Base-by-base conservation (phyloP, 2,888 invertebrate species). In the Euspilapteryx auroguttella region DNA sequence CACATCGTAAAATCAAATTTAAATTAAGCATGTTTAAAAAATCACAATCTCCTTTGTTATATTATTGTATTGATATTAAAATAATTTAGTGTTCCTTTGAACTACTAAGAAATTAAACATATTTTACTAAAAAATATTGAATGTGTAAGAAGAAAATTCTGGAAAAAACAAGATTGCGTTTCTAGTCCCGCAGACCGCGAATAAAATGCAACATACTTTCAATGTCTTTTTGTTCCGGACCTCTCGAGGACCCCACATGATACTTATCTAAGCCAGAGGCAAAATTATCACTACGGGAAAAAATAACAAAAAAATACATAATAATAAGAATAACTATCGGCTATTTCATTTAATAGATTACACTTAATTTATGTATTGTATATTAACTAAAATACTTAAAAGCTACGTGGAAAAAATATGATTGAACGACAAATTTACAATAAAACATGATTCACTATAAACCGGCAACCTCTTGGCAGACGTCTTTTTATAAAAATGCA, bases 291-390 rank as follows among this genome's bases (percentile, higher is more conserved):
- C 44, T 53, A 53, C 57, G 69, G 69, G 53, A 58, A 64, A 64
- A 59, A 66, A 61, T 68, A 65, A 55, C 68, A 69, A 69, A 65
- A 71, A 69, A 69, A 65, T 66, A 63, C 65, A 63, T 65, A 65
- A 65, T n/a, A 59, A 62, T 66, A 68, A 65, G 61, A 62, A 65
- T 62, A 53, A 56, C 71, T 71, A 69, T 59, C 55, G 49, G 55
- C 68, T 71, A 71, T 57, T 63, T 20, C 69, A 68, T 58, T 58
- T 62, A 65, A 64, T 65, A 66, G 64, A 66, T 65, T 73, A 73
- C 57, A 44, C 69, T 73, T 73, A 45, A 46, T 17, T 17, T 17
- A n/a, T n/a, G n/a, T n/a, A n/a, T n/a, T n/a, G n/a, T 17, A 40
- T 62, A 66, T 56, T 49, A 75, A 69, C 66, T 73, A 69, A 73